Base-by-base conservation (phyloP, 2,113 vertebrate species). In the Cricetomys ansorgei region DNA sequence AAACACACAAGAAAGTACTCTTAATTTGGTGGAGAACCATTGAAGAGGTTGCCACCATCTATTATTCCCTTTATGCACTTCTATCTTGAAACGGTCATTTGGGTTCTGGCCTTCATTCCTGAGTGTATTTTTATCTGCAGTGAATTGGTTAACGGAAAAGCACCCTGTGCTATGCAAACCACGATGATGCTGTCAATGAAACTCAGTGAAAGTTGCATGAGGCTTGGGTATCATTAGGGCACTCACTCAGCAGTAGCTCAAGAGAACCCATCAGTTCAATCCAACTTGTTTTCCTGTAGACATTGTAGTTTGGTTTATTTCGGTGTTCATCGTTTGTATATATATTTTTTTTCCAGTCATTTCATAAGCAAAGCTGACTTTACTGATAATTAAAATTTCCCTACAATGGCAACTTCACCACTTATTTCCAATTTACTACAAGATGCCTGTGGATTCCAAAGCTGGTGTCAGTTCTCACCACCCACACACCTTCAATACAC, bases 321-420 rank as follows among this genome's bases (percentile, higher is more conserved):
- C 77, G 65, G 62, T 80, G 29, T 55, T 67, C 65, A 12, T 73
- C 95, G 79, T 81, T 97, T 94, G 93, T 92, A 83, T 37, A 4
- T 55, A 55, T 88, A 67, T 89, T 45, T 94, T 86, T 77, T 94
- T 89, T 43, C 62, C n/a, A 77, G 16, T 92, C 92, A 95, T 97
- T 96, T 96, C n/a, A 83, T 45, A 95, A 97, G 55, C n/a, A 96
- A 96, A 94, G 80, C 25, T 87, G 92, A 91, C 92, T 97, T 96
- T 31, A 37, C 90, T 96, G 86, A 88, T 97, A 94, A 97, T 95
- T 97, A 97, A 88, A 90, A 92, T 96, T 88, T 50, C 43, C 64
- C 80, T 31, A 92, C 67, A 81, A 72, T 69, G 48, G 92, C 50
- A 96, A 69, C 53, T 92, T 92, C 50, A 70, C 80, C 34, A 55